These are phyloP conservation scores for Sarcophaga caerulescens DNA, from an alignment of 2,888 invertebrate species.

Conservation along the genomic window DNA sequence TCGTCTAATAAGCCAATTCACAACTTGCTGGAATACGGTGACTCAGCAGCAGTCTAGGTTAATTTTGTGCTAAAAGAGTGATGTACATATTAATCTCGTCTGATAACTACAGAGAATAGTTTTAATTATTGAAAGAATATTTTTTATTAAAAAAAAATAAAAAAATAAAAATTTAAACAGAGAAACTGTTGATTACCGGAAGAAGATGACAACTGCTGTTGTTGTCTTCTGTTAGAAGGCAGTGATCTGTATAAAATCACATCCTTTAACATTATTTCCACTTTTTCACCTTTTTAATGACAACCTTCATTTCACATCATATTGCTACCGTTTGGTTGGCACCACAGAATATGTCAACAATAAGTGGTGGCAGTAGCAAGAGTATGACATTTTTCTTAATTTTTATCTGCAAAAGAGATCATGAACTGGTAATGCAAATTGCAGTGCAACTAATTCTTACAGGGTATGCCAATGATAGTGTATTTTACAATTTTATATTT, in stretches of 20 bases:
- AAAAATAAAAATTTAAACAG: too few relatives aligned
- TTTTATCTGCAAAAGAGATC: slow-evolving; percentile 52
- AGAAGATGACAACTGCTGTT: not conserved
- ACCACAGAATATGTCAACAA: slow-evolving; percentile 39
- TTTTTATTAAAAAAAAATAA: not conserved
- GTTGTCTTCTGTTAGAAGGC: not conserved
- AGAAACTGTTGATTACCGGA: not conserved
- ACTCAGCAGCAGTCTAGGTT: too few relatives aligned
- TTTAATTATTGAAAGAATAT: not conserved
- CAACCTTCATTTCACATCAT: slow-evolving; percentile 47
- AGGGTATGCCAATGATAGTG: not conserved
- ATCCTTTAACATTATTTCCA: slow-evolving; percentile 51
- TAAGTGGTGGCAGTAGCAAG: slow-evolving; percentile 41
- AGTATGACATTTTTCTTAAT: slow-evolving; percentile 54
- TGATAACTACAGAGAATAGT: too few relatives aligned
- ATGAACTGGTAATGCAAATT: slow-evolving; percentile 17
- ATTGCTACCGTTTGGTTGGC: slow-evolving; percentile 31
- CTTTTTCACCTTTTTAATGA: slow-evolving; percentile 54
- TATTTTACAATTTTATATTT: not conserved
- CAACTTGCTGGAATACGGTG: too few relatives aligned
- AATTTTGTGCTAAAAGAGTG: too few relatives aligned
- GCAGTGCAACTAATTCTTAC: not conserved
- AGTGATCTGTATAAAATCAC: slow-evolving; percentile 26
- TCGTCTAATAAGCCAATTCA: too few relatives aligned
- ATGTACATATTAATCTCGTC: too few relatives aligned